Base-by-base conservation (phyloP, 2,888 invertebrate genomes). In the Scaptodrosophila latifasciaeformis region DNA sequence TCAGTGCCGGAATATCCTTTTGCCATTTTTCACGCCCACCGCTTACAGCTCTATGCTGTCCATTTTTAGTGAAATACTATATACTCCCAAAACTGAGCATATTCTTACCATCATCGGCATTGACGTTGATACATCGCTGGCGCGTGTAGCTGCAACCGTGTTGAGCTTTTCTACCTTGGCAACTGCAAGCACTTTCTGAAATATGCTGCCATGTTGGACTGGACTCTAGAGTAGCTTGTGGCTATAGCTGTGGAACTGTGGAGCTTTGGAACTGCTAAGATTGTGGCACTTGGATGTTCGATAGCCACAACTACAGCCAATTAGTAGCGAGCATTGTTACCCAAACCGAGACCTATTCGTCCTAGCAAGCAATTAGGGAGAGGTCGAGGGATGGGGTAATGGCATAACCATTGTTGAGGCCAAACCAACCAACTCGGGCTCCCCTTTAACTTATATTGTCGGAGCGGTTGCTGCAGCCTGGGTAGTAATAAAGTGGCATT, bases 271-370 rank as follows among this genome's bases (percentile, higher is more conserved):
- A n/a, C n/a, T n/a, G n/a, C 12, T 4, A 4, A 6, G 34, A 2
- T 10, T 34, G 34, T 10, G 13, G n/a, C 12, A n/a, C 12, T 34
- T 3, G 34, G 34, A 12, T 31, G 47, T 45, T 59, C 34, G 29
- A 39, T 34, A 43, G 59, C 59, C 59, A 44, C 48, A 19, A 19
- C 12, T 60, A 53, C 53, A 53, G 53, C 48, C 59, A 59, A 59
- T 59, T 59, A 59, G 52, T 35, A 40, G 39, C 17, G 30, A 18
- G 60, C 47, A 59, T 59, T 59, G 43, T 59, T 44, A 15, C 30
- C 27, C 30, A 30, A 30, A 44, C 37, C 17, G n/a, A n/a, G n/a
- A n/a, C n/a, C n/a, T n/a, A n/a, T n/a, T n/a, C n/a, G n/a, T n/a
- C n/a, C n/a, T n/a, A n/a, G n/a, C n/a, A n/a, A n/a, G n/a, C n/a